Evolutionary conservation across 2,888 invertebrate species (phyloP).

Genomic region (Byasa hedistus): DNA sequence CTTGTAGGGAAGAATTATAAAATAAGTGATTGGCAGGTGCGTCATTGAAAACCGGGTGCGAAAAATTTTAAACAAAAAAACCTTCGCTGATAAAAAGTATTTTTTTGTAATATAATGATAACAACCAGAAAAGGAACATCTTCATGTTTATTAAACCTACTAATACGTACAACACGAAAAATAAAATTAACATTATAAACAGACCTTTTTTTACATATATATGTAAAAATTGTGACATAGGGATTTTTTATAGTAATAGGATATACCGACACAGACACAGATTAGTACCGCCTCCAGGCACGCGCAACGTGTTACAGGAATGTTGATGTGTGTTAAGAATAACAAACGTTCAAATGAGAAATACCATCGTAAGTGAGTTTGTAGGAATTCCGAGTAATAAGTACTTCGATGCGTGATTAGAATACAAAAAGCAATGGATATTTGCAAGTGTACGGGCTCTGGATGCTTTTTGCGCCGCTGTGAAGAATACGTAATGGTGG

Average conservation of each 20-base stretch:
- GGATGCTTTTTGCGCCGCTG: slow-evolving; percentile 38
- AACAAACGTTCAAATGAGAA: slow-evolving; percentile 23
- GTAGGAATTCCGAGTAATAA: slow-evolving; percentile 28
- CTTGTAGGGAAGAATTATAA: slow-evolving; percentile 23
- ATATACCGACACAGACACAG: slow-evolving; percentile 5
- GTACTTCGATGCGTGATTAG: slow-evolving; percentile 29
- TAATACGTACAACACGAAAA: neutral
- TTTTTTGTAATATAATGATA: slow-evolving; percentile 19
- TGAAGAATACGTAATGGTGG: slow-evolving; percentile 43
- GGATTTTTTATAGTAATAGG: neutral
- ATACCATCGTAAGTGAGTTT: slow-evolving; percentile 30
- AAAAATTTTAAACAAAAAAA: slow-evolving; percentile 22
- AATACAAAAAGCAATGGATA: slow-evolving; percentile 34
- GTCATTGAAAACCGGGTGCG: slow-evolving; percentile 21
- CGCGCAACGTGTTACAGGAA: slow-evolving; percentile 17
- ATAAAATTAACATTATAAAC: neutral
- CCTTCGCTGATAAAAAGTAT: slow-evolving; percentile 10
- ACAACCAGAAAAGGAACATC: neutral
- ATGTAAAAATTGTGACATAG: neutral
- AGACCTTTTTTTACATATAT: too few relatives aligned
- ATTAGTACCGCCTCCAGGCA: slow-evolving; percentile 14
- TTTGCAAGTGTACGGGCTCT: slow-evolving; percentile 28
- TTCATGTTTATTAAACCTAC: neutral
- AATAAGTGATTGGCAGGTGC: slow-evolving; percentile 14
- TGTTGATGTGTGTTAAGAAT: slow-evolving; percentile 25